phyloP scores from a whole-genome alignment of 37 sponge, comb jelly and placozoan species.

The Mnemiopsis leidyi region DNA sequence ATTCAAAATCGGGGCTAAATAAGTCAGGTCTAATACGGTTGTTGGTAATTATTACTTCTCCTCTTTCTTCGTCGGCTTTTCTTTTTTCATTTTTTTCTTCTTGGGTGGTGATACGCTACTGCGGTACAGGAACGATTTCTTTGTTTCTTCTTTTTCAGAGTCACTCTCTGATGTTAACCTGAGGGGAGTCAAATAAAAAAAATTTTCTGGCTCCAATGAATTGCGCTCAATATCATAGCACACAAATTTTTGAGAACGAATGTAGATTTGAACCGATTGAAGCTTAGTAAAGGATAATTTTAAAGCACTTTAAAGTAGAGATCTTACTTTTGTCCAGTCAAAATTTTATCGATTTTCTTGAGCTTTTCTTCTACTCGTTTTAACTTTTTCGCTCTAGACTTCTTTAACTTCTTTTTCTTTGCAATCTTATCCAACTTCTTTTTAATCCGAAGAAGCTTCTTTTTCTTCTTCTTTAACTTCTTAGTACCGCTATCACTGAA shows the following conservation, averaged over 20 bases:
- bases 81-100: slow-evolving; percentile 42
- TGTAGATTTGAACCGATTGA: too few relatives aligned
- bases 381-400: slow-evolving; percentile 45
- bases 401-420: slow-evolving; percentile 57
- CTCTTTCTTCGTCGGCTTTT: slow-evolving; percentile 23
- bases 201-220: too few relatives aligned
- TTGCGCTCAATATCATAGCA: too few relatives aligned
- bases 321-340: slow-evolving; percentile 47
- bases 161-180: slow-evolving; percentile 2
- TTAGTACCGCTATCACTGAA: slow-evolving; percentile 31
- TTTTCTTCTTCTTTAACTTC: slow-evolving; percentile 34
- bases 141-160: slow-evolving; percentile 4
- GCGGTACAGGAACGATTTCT: slow-evolving; percentile 38
- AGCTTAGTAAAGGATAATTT: too few relatives aligned
- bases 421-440: slow-evolving; percentile 60
- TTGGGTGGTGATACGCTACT: slow-evolving; percentile 33
- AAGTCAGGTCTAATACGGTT: background rate
- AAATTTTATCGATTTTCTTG: slow-evolving; percentile 45
- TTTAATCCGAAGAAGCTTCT: slow-evolving; percentile 1
- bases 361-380: slow-evolving; percentile 52
- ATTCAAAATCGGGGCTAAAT: too few relatives aligned
- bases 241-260: too few relatives aligned
- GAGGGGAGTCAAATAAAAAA: background rate
- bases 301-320: too few relatives aligned
- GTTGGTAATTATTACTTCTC: slow-evolving; percentile 27